A percentile compares a stretch with the other conserved stretches of the same genome.
Evolutionary conservation across 2,113 vertebrate genomes (phyloP).

Genomic region (Cyanoderma ruficeps): DNA sequence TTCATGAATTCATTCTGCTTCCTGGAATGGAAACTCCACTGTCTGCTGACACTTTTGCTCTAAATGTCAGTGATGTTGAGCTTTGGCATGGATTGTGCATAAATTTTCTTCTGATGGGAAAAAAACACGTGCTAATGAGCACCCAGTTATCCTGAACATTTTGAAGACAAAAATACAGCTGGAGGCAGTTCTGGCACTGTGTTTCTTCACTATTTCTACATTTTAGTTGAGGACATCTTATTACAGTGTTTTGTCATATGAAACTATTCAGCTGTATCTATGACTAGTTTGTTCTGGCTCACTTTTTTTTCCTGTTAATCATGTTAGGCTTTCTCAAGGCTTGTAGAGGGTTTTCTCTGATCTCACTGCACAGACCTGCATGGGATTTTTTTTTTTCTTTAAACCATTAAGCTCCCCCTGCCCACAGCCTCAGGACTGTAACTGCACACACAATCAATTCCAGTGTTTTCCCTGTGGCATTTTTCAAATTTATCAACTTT

Average conservation of each 20-base stretch:
- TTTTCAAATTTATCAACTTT: not conserved
- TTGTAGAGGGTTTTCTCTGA: not conserved
- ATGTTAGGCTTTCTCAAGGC: not conserved
- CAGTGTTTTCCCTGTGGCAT: not conserved
- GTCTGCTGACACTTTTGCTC: constrained; percentile 10
- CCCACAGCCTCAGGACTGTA: not conserved
- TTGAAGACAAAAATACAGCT: constrained; percentile 26
- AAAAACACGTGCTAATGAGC: constrained; percentile 7
- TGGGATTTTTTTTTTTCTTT: not conserved
- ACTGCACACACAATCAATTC: not conserved
- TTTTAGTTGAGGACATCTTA: not conserved
- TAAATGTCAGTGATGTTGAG: not conserved
- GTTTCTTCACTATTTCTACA: not conserved
- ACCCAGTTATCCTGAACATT: not conserved
- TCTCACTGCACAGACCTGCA: not conserved
- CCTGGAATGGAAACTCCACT: not conserved
- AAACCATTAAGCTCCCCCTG: not conserved
- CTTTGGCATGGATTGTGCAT: not conserved
- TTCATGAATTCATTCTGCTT: constrained; percentile 1
- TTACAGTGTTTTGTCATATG: not conserved
- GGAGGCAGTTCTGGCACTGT: not conserved
- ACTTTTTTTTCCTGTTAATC: not conserved
- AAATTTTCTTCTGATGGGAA: constrained; percentile 2
- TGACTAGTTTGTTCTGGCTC: constrained; percentile 1
- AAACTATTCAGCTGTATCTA: not conserved